These are phyloP conservation scores for Lamproptera curius DNA, from an alignment of 2,888 invertebrate species.

Conservation along the genomic window DNA sequence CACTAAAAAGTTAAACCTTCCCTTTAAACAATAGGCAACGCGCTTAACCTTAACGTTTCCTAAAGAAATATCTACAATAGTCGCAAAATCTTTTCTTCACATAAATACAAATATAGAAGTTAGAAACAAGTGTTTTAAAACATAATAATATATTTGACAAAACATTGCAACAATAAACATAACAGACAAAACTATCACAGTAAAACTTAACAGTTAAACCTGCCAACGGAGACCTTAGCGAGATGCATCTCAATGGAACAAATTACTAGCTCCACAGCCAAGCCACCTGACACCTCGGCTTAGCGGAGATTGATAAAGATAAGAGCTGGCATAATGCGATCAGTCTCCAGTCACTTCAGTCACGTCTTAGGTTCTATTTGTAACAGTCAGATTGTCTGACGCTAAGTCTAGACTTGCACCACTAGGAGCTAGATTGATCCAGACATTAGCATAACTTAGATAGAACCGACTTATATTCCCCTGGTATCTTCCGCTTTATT, in stretches of 20 bases:
- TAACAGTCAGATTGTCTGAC: slow-evolving; percentile 34
- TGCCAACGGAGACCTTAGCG: no score
- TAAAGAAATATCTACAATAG: no score
- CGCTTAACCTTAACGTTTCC: no score
- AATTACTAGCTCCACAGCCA: slow-evolving; percentile 7
- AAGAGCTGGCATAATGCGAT: slow-evolving; percentile 29
- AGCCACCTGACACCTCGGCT: slow-evolving; percentile 25
- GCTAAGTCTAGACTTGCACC: slow-evolving; percentile 31
- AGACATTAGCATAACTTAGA: slow-evolving; percentile 45
- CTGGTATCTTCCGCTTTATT: slow-evolving; percentile 4
- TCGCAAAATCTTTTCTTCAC: no score
- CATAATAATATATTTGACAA: no score
- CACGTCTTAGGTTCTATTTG: slow-evolving; percentile 31
- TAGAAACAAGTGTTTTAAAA: no score
- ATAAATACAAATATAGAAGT: no score
- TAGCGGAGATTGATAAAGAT: slow-evolving; percentile 25
- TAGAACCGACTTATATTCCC: slow-evolving; percentile 11
- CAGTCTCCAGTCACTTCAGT: slow-evolving; percentile 28
- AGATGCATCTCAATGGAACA: not conserved
- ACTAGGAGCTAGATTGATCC: slow-evolving; percentile 48
- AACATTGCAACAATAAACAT: no score
- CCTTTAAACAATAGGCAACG: no score
- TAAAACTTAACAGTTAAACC: no score
- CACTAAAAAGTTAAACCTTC: no score
- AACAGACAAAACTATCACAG: no score